Evolutionary conservation across 2,797 vertebrate genomes (phyloP).

Genomic region (Dendrocincla fuliginosa): DNA sequence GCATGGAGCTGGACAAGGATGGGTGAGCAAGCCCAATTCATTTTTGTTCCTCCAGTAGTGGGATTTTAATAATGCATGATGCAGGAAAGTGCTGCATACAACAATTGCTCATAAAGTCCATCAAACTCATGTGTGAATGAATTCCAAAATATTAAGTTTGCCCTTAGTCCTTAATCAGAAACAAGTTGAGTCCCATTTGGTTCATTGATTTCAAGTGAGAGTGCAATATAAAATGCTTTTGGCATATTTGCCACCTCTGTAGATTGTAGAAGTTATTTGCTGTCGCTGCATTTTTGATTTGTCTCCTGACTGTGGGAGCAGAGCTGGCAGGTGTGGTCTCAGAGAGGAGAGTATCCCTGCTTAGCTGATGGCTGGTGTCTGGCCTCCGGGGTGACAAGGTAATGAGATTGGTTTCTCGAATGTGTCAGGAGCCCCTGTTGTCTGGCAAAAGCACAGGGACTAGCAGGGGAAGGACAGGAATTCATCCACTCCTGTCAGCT

Average conservation of each 20-base stretch:
- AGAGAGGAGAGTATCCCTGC: background rate
- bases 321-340: background rate
- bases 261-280: background rate
- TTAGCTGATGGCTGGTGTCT: background rate
- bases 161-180: background rate
- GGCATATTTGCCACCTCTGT: constrained; percentile 2
- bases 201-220: constrained; percentile 6
- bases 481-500: background rate
- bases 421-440: background rate
- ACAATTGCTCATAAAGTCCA: background rate
- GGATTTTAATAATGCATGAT: constrained; percentile 2
- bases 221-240: constrained; percentile 3
- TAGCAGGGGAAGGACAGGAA: background rate
- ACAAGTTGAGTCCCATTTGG: constrained; percentile 2
- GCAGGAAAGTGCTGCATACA: background rate
- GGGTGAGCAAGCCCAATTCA: background rate
- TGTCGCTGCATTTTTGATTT: background rate
- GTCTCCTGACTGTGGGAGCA: background rate
- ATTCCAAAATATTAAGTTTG: background rate
- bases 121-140: background rate
- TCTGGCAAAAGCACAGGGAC: background rate
- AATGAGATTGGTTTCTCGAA: background rate
- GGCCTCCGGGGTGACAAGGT: background rate
- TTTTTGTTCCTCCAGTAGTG: background rate
- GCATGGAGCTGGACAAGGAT: background rate